These are phyloP conservation scores for Galeopterus variegatus DNA, from an alignment of 2,113 vertebrate species.

Conservation along the genomic window DNA sequence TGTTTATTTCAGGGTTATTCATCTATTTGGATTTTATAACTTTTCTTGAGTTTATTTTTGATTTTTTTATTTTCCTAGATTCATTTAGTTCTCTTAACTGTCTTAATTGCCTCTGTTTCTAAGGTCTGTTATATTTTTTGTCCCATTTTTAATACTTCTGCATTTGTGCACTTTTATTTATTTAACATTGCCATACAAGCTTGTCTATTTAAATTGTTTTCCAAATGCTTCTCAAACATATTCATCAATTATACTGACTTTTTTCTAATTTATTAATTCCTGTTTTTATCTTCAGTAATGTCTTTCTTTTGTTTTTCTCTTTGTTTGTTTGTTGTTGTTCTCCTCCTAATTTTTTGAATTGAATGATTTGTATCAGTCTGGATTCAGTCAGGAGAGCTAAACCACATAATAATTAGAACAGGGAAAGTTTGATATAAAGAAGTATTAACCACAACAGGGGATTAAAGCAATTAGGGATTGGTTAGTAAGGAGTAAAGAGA, in stretches of 20 bases:
- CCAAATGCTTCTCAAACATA: background rate
- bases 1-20: background rate
- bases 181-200: background rate
- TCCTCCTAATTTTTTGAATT: constrained; percentile 39
- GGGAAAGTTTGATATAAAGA: background rate
- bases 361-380: background rate
- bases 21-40: background rate
- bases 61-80: background rate
- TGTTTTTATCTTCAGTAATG: background rate
- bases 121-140: background rate
- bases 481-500: background rate
- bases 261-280: background rate
- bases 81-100: background rate
- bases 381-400: background rate
- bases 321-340: background rate
- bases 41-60: background rate
- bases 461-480: background rate
- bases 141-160: background rate
- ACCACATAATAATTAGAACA: background rate
- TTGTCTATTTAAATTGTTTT: background rate
- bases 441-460: background rate
- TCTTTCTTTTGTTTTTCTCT: background rate
- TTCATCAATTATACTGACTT: background rate
- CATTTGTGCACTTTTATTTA: background rate
- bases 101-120: background rate